Percentiles rank a stretch among this genome's conserved stretches.
These are phyloP conservation scores for Ptilodon capucinus DNA, from an alignment of 2,888 invertebrate genomes.

Conservation along the genomic window DNA sequence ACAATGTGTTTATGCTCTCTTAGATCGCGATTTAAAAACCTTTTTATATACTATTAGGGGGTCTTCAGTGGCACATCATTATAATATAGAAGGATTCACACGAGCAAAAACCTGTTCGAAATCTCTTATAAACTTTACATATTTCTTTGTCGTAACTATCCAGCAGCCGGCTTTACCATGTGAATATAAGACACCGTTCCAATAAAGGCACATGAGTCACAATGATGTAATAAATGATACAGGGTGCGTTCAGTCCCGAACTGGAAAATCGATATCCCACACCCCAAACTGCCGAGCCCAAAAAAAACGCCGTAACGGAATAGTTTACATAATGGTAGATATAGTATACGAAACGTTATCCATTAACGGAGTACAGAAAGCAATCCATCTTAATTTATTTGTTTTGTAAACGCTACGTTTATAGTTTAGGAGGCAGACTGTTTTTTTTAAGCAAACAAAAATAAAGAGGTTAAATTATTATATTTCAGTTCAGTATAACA, in stretches of 20 bases:
- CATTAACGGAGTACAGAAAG: slow-evolving; percentile 6
- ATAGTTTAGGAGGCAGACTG: slow-evolving; percentile 1
- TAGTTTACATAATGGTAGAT: slow-evolving; percentile 14
- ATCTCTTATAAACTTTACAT: too few relatives aligned
- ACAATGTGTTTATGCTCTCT: too few relatives aligned
- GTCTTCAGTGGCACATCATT: too few relatives aligned
- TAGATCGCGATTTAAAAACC: too few relatives aligned
- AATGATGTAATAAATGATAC: neutral
- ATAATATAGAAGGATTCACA: too few relatives aligned
- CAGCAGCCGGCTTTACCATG: too few relatives aligned
- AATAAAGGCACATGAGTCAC: neutral
- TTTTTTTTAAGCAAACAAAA: neutral
- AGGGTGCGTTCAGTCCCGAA: neutral
- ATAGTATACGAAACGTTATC: slow-evolving; percentile 10
- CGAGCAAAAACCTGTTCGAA: too few relatives aligned
- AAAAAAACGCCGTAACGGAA: slow-evolving; percentile 27
- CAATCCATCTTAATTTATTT: slow-evolving; percentile 17
- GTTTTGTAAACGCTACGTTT: slow-evolving; percentile 2
- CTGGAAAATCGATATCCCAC: slow-evolving; percentile 25
- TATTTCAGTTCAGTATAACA: too few relatives aligned
- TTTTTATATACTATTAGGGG: too few relatives aligned
- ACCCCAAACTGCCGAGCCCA: slow-evolving; percentile 6
- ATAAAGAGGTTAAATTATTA: too few relatives aligned
- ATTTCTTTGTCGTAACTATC: too few relatives aligned
- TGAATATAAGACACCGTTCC: too few relatives aligned